Evolutionary conservation across 2,888 invertebrate species (phyloP).

Genomic region (Drosophila quinaria): DNA sequence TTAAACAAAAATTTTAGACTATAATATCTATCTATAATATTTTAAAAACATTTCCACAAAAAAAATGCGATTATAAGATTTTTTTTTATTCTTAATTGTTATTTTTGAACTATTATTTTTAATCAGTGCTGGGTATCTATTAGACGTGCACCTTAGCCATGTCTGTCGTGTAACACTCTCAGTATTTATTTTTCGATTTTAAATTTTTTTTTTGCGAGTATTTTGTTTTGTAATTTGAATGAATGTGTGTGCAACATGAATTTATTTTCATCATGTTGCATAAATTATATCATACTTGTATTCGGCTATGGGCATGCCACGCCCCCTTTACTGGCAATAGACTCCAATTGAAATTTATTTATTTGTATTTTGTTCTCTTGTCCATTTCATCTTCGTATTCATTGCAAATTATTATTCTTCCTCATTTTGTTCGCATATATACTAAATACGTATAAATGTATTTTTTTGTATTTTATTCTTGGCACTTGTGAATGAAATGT

Average conservation of each 20-base stretch:
- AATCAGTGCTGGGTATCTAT: neutral
- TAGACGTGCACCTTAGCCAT: neutral
- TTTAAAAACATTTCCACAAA: neutral
- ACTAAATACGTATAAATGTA: neutral
- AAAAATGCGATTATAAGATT: neutral
- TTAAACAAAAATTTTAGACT: no score
- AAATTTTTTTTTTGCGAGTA: neutral
- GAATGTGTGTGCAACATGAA: constrained; percentile 16
- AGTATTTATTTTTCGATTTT: constrained; percentile 20
- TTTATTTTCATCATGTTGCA: constrained; percentile 51
- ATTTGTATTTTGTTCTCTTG: constrained; percentile 1
- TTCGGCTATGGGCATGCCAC: neutral
- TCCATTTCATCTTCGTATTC: constrained; percentile 23
- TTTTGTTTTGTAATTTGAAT: constrained; percentile 29
- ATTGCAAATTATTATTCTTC: constrained; percentile 48
- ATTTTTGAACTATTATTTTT: neutral
- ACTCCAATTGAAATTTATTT: constrained; percentile 6
- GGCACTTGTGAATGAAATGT: constrained; percentile 40
- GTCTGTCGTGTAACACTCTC: constrained; percentile 7
- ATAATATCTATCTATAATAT: no score
- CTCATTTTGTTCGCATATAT: constrained; percentile 31
- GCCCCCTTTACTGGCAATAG: neutral
- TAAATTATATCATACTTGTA: constrained; percentile 37
- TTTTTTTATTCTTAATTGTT: no score
- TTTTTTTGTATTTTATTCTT: constrained; percentile 28